Percentiles rank a stretch among this genome's conserved stretches.
These are phyloP conservation scores for Cladopsammia gracilis DNA, from an alignment of 64 coral and sea anemone genomes.

Conservation along the genomic window DNA sequence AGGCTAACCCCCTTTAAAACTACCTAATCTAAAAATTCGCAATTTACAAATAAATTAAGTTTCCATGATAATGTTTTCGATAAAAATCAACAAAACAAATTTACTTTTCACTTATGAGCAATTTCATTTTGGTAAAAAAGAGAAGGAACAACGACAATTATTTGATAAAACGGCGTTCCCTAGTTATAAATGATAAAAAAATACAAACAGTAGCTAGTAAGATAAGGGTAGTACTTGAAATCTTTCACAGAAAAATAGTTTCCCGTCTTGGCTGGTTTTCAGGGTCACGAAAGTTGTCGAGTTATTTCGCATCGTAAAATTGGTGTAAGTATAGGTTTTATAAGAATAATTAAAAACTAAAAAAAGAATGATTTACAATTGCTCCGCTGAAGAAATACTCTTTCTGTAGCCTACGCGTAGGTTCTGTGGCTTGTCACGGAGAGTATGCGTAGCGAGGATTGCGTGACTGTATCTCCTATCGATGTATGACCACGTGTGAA, in stretches of 20 bases:
- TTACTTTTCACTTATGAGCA: not conserved
- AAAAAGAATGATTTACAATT: too few relatives aligned
- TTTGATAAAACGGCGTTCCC: not conserved
- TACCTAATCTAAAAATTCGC: not conserved
- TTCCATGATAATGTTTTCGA: not conserved
- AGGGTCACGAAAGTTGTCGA: too few relatives aligned
- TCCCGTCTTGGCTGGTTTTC: too few relatives aligned
- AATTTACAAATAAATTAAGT: conserved; percentile 12
- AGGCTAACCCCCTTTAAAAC: not conserved
- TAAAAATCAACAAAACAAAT: not conserved
- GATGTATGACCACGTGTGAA: not conserved
- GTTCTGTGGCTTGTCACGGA: not conserved
- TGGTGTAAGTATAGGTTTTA: not conserved
- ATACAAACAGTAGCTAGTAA: not conserved
- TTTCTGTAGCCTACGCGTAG: not conserved
- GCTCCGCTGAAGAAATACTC: too few relatives aligned
- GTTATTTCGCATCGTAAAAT: not conserved
- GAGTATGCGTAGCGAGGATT: not conserved
- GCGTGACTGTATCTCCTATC: not conserved
- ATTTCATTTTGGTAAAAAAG: not conserved
- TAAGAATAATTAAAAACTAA: not conserved
- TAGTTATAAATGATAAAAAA: not conserved
- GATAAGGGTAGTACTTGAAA: not conserved
- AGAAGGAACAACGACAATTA: not conserved
- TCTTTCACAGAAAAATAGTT: not conserved